phyloP scores from a whole-genome alignment of 1,140 invertebrate species.

The Dinoponera quadriceps region DNA sequence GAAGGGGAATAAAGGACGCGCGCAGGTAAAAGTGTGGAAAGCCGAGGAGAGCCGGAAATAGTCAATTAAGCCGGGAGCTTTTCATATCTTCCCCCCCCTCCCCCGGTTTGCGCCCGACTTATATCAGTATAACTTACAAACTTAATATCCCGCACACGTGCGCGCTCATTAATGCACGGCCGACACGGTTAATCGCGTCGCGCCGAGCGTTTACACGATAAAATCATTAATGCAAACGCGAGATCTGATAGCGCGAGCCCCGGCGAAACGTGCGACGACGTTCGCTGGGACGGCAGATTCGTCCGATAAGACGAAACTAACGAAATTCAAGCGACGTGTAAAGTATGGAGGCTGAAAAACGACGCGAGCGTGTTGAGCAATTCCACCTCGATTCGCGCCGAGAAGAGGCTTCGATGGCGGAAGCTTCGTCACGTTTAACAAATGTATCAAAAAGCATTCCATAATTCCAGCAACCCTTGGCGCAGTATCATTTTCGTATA shows the following conservation, averaged over 20 bases:
- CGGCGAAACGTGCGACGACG: slow-evolving; percentile 19
- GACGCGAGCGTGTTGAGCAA: neutral
- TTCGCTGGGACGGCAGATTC: slow-evolving; percentile 24
- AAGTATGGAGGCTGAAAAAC: neutral
- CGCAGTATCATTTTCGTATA: no score
- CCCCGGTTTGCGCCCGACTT: slow-evolving; percentile 27
- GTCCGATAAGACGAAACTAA: slow-evolving; percentile 13
- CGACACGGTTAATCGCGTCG: slow-evolving; percentile 18
- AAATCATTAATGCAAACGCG: slow-evolving; percentile 50
- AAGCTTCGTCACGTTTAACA: no score
- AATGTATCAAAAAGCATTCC: no score
- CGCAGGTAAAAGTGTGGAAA: no score
- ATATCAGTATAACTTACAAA: neutral
- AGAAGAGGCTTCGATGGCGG: no score
- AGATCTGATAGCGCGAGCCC: slow-evolving; percentile 29
- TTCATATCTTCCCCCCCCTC: no score
- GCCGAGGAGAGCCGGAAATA: no score
- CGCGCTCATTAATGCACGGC: slow-evolving; percentile 38
- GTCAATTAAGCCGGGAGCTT: no score
- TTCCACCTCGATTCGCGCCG: neutral
- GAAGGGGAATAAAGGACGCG: no score
- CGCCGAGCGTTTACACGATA: slow-evolving; percentile 31
- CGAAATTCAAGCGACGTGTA: slow-evolving; percentile 6
- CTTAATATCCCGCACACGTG: slow-evolving; percentile 20
- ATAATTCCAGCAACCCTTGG: no score